Base-by-base conservation (phyloP, 2,888 invertebrate genomes). In the Teleiodes luculella region DNA sequence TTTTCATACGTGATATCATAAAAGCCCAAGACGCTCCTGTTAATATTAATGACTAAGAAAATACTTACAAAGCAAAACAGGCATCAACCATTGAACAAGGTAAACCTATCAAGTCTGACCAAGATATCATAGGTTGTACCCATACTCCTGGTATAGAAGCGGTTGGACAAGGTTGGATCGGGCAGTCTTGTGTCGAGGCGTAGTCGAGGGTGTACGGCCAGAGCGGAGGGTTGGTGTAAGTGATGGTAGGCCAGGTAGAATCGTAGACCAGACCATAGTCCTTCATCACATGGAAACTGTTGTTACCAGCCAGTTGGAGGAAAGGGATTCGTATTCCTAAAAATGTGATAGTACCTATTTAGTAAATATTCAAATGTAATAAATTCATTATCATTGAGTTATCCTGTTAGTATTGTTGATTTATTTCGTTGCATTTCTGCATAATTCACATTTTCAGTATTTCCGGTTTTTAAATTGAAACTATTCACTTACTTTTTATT, bases 121-220 rank as follows among this genome's bases (percentile, higher is more conserved):
- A 91, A 47, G 91, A 83, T 0, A 92, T 73, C 80, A 95, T 92
- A 1, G 95, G 95, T 0, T 92, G 67, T 0, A 93, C 91, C 94
- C 94, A 95, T 39, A 91, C 74, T 0, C 92, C 92, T 6, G 91
- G 90, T 64, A 91, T 84, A 0, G 91, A 79, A 0, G 91, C 87
- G 1, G 74, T 80, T 0, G 93, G 93, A 66, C 94, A 94, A 0
- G 88, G 86, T 0, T 79, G 83, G 10, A 91, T 81, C 3, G 76
- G 65, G 55, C 93, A 93, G 56, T 91, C 91, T 69, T 93, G 92
- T n/a, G 59, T 84, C 0, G 91, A 88, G 0, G 72, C 69, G 61
- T 91, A 92, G 66, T 95, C 92, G 51, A 94, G 72, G 0, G 94
- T 94, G 73, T 94, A 95, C 0, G 95, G 95, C 91, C 92, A 94